phyloP scores from a whole-genome alignment of 2,113 vertebrate species.

The Addax nasomaculatus region DNA sequence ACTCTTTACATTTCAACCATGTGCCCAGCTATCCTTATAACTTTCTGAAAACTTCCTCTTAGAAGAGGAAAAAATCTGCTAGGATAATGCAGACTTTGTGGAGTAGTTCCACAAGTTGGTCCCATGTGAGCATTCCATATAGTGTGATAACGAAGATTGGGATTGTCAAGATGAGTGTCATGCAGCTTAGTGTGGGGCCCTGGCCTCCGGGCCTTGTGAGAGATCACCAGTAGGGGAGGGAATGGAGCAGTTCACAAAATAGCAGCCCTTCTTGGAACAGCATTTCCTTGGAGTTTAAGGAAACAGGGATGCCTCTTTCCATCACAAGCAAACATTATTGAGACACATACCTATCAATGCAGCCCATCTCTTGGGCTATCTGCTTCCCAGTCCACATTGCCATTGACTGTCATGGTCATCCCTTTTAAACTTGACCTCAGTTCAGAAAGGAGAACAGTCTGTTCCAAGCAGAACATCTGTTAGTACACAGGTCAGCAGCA shows the following conservation, averaged over 20 bases:
- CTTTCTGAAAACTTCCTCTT: conserved; percentile 12
- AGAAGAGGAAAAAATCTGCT: neutral
- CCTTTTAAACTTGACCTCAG: neutral
- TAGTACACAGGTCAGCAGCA: neutral
- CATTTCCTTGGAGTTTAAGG: neutral
- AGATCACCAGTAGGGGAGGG: neutral
- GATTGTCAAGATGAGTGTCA: neutral
- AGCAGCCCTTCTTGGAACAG: neutral
- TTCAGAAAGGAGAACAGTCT: neutral
- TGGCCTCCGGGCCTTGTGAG: neutral
- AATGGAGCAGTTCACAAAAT: neutral
- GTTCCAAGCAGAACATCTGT: neutral
- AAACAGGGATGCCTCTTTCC: conserved; percentile 13
- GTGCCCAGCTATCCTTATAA: neutral
- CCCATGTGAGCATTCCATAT: conserved; percentile 4
- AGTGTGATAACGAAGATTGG: conserved; percentile 9
- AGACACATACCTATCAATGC: neutral
- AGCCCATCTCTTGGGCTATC: neutral
- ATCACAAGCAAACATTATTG: neutral
- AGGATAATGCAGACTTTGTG: conserved; percentile 29
- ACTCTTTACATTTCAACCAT: neutral
- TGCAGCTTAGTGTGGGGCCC: neutral
- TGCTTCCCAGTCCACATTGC: neutral
- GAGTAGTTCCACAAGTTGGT: neutral
- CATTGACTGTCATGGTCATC: neutral